Conservation (phyloP, 2,888 invertebrate species). For the Poecilobothrus nobilitatus region DNA sequence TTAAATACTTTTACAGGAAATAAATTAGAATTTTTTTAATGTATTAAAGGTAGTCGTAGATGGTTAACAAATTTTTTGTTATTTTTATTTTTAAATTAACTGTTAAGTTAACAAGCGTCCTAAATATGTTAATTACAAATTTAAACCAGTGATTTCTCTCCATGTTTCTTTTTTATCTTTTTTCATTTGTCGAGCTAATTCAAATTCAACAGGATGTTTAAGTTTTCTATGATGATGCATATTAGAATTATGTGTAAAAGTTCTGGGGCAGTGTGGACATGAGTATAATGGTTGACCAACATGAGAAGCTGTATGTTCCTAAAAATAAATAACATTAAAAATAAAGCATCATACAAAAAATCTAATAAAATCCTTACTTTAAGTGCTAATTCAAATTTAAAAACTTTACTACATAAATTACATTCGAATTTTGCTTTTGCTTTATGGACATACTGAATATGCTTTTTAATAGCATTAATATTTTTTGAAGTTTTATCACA, state of each 20-base stretch:
- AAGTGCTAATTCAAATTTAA: constrained; percentile 38
- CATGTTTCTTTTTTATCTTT: background rate
- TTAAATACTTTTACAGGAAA: too few species aligned
- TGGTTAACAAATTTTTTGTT: too few species aligned
- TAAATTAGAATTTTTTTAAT: too few species aligned
- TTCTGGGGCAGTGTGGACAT: constrained; percentile 41
- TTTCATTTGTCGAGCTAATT: constrained; percentile 27
- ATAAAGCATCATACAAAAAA: background rate
- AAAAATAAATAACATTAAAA: background rate
- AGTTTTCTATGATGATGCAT: constrained; percentile 43
- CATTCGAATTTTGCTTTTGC: constrained; percentile 34
- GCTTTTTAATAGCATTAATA: constrained; percentile 38
- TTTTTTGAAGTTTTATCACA: constrained; percentile 32
- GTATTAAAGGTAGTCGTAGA: too few species aligned
- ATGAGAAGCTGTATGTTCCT: constrained; percentile 33
- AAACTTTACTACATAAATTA: constrained; percentile 38
- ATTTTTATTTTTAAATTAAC: too few species aligned
- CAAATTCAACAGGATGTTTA: constrained; percentile 39
- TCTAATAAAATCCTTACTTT: constrained; percentile 26
- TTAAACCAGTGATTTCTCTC: background rate
- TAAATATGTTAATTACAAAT: too few species aligned
- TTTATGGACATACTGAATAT: constrained; percentile 39
- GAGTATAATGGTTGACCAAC: constrained; percentile 41
- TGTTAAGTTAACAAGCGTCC: too few species aligned
- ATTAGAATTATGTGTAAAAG: constrained; percentile 43